Base-by-base conservation (phyloP, 2,888 invertebrate genomes). In the Andrena fulva region DNA sequence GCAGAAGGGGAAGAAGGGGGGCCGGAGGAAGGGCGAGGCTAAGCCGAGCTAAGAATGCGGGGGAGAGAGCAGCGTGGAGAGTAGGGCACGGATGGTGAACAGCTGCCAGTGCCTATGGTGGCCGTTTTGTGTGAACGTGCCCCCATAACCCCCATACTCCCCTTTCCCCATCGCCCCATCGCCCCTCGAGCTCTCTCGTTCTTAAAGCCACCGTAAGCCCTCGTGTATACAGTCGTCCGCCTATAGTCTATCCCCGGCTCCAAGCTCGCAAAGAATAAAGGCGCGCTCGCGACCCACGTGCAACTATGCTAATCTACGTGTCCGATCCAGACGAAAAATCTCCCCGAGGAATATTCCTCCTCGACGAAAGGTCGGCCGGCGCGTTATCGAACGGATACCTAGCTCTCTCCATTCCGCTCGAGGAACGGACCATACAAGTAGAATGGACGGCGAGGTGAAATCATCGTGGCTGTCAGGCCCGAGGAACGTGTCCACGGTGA, bases 81-180 rank as follows among this genome's bases (percentile, higher is more conserved):
- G 91, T 90, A 90, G 91, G 90, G 89, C 91, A 91, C 90, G 91
- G 90, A 92, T 92, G 91, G 91, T 86, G 92, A 92, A 91, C 92
- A 92, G 92, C 92, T 93, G 92, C 91, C 87, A 80, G 86, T 88
- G 87, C 68, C 86, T 86, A 88, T 89, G 89, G 87, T 90, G 90
- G 87, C 90, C 90, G 90, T 90, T 90, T 90, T 91, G 84, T 90
- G 89, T 89, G 86, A 85, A 87, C 89, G 87, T 90, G 90, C 90
- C 89, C 88, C 89, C 89, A 86, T 90, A 88, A 91, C 91, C 92
- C 90, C 85, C 91, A 89, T 90, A 89, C 81, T 82, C 84, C 68
- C 81, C 63, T 72, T 66, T 63, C 54, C 66, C 73, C 66, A 24
- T 63, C 59, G 77, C 59, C 75, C 60, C 76, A 69, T 64, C 42